Evolutionary conservation across 2,888 invertebrate genomes (phyloP).

Genomic region (Pyrocoelia pectoralis): DNA sequence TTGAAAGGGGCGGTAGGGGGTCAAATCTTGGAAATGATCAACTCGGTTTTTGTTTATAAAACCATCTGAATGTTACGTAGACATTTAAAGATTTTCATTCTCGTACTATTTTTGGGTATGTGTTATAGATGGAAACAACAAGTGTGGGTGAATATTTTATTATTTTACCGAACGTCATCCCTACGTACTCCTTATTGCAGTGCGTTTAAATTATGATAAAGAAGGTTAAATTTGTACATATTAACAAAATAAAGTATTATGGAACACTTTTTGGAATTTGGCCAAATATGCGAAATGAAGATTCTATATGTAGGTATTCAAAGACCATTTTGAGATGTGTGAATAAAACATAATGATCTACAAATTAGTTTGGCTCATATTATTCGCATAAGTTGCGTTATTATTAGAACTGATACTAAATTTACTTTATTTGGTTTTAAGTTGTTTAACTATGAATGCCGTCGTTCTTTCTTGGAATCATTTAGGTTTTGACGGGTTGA

Average conservation of each 20-base stretch:
- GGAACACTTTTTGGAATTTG: not conserved
- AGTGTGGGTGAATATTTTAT: conserved; percentile 4
- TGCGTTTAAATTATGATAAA: too few species aligned
- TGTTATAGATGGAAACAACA: not conserved
- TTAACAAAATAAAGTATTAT: not conserved
- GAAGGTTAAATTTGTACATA: not conserved
- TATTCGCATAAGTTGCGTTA: not conserved
- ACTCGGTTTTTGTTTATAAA: conserved; percentile 45
- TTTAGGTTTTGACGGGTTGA: too few species aligned
- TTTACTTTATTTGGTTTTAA: too few species aligned
- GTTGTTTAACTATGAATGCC: too few species aligned
- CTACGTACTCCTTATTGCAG: too few species aligned
- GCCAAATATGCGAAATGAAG: conserved; percentile 9
- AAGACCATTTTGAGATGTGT: conserved; percentile 3
- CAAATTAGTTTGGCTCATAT: not conserved
- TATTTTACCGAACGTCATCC: not conserved
- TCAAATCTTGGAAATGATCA: conserved; percentile 41
- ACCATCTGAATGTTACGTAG: conserved; percentile 44
- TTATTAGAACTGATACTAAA: too few species aligned
- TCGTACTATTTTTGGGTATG: conserved; percentile 19
- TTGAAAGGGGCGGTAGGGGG: conserved; percentile 40
- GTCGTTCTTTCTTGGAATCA: too few species aligned
- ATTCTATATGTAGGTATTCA: not conserved
- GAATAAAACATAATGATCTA: not conserved
- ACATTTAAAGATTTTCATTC: conserved; percentile 9